These are phyloP conservation scores for Ariolimax columbianus DNA, from an alignment of 2,888 invertebrate species.

Conservation along the genomic window DNA sequence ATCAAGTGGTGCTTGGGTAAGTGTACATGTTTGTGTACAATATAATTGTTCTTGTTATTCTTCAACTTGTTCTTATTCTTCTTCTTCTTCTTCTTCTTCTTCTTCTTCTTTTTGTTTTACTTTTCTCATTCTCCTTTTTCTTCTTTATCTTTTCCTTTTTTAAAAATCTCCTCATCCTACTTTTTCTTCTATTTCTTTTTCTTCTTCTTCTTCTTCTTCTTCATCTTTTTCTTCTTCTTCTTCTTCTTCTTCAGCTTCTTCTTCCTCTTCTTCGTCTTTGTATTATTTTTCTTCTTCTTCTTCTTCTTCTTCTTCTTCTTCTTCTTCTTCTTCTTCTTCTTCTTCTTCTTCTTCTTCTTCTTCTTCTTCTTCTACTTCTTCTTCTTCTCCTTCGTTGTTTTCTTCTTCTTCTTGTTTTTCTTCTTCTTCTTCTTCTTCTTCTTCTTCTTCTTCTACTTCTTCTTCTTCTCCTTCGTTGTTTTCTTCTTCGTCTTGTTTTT, in stretches of 20 bases:
- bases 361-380: not conserved
- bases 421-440: not conserved
- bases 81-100: not conserved
- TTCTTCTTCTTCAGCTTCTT: not conserved
- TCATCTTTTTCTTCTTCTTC: not conserved
- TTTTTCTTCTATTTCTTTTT: not conserved
- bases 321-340: no score
- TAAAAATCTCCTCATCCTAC: not conserved
- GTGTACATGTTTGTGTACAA: no score
- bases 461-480: not conserved
- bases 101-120: not conserved
- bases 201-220: not conserved
- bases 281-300: not conserved
- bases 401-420: no score
- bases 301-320: not conserved
- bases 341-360: not conserved
- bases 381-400: not conserved
- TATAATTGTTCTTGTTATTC: not conserved
- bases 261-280: not conserved
- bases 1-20: no score
- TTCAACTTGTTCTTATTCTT: not conserved
- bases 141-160: not conserved
- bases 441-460: not conserved
- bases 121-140: not conserved
- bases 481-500: not conserved